Conservation (phyloP, 2,797 vertebrate species). For the Mionectes olivaceus region DNA sequence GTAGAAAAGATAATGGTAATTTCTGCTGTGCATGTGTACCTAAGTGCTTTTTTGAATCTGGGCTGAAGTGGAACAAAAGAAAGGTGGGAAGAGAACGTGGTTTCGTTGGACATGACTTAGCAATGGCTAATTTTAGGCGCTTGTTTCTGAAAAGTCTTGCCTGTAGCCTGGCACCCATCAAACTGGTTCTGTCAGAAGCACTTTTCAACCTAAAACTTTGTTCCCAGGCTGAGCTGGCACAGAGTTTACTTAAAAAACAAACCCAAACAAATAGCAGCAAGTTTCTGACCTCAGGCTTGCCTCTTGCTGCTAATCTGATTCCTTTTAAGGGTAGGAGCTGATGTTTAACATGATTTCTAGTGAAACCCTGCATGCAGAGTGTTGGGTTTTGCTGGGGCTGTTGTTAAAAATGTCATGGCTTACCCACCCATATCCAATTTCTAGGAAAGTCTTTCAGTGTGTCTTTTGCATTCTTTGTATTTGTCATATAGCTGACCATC, state of each 20-base stretch:
- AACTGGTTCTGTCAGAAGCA: slow-evolving; percentile 24
- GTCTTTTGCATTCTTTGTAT: background rate
- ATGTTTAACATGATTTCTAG: slow-evolving; percentile 30
- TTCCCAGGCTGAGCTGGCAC: slow-evolving; percentile 51
- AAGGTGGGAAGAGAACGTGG: background rate
- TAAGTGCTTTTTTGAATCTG: background rate
- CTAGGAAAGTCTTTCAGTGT: background rate
- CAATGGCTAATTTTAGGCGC: slow-evolving; percentile 15
- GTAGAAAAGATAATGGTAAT: background rate
- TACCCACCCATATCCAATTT: background rate
- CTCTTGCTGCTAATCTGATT: slow-evolving; percentile 65
- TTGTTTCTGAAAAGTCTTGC: slow-evolving; percentile 31
- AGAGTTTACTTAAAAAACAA: slow-evolving; percentile 21
- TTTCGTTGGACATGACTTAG: background rate
- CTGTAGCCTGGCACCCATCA: slow-evolving; percentile 23
- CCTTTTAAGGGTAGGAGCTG: slow-evolving; percentile 75
- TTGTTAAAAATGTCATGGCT: background rate
- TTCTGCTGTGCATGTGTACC: background rate
- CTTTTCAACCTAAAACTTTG: slow-evolving; percentile 47
- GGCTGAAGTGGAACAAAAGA: background rate
- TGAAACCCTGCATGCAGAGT: background rate
- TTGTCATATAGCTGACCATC: background rate
- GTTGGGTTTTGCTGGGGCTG: background rate
- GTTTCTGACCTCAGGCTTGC: slow-evolving; percentile 47
- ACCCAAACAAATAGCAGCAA: slow-evolving; percentile 62